These are phyloP conservation scores for Polypterus senegalus DNA, from an alignment of 2,113 vertebrate species.

Conservation along the genomic window DNA sequence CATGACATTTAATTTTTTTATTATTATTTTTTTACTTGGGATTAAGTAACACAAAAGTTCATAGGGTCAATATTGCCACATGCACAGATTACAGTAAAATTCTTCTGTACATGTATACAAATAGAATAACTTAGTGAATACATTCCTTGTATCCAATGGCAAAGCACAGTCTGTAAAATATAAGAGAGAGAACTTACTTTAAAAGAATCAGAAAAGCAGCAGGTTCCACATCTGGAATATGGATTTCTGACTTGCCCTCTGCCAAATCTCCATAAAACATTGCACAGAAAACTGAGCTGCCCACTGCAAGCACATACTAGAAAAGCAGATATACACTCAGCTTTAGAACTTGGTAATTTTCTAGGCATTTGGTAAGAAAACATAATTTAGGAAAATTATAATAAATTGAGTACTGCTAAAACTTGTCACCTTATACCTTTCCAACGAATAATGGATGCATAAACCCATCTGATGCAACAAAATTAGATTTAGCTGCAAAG, in stretches of 20 bases:
- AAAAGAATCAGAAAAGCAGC: conserved; percentile 89
- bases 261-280: conserved; percentile 97
- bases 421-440: too few species aligned
- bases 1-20: too few species aligned
- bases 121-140: conserved; percentile 18
- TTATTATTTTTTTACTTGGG: conserved; percentile 5
- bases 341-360: not conserved
- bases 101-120: conserved; percentile 26
- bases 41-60: not conserved
- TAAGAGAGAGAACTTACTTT: conserved; percentile 69
- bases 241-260: conserved; percentile 84
- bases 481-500: too few species aligned
- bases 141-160: too few species aligned
- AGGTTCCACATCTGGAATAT: conserved; percentile 95
- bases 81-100: not conserved
- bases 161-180: too few species aligned
- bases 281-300: conserved; percentile 95
- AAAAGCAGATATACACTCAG: conserved; percentile 20
- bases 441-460: too few species aligned
- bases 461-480: too few species aligned
- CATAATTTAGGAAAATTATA: too few species aligned
- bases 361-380: too few species aligned
- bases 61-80: too few species aligned
- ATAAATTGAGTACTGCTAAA: too few species aligned
- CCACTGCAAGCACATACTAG: conserved; percentile 93